phyloP scores from a whole-genome alignment of 2,888 invertebrate genomes.

The Theretra japonica region DNA sequence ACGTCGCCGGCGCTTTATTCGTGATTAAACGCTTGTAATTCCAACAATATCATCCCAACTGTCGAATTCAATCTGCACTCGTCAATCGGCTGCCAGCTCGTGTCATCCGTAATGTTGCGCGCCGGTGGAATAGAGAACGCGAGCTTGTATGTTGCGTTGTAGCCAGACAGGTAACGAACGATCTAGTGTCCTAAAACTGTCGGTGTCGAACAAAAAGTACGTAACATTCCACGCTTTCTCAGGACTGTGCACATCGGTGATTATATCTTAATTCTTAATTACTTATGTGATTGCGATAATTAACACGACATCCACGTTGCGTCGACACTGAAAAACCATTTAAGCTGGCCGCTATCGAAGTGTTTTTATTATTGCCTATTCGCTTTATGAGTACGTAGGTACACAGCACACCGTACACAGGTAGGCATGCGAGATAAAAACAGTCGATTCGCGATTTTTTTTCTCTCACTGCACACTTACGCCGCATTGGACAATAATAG shows the following conservation, averaged over 20 bases:
- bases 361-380: constrained; percentile 40
- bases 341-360: constrained; percentile 35
- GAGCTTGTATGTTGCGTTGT: constrained; percentile 9
- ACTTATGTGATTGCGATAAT: constrained; percentile 48
- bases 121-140: not conserved
- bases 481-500: constrained; percentile 65
- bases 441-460: constrained; percentile 44
- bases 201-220: constrained; percentile 33
- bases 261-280: constrained; percentile 52
- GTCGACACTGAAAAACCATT: constrained; percentile 24
- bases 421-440: constrained; percentile 36
- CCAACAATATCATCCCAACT: constrained; percentile 78
- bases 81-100: constrained; percentile 58
- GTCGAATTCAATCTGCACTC: constrained; percentile 75
- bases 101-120: constrained; percentile 55
- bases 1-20: constrained; percentile 70
- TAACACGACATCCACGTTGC: constrained; percentile 39
- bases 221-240: constrained; percentile 9
- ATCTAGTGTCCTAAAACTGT: constrained; percentile 54
- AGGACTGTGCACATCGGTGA: constrained; percentile 38
- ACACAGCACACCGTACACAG: constrained; percentile 5
- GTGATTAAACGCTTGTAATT: constrained; percentile 83
- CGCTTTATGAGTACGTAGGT: constrained; percentile 35
- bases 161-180: not conserved
- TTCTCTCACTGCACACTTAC: constrained; percentile 66